Base-by-base conservation (phyloP, 2,113 vertebrate species). In the Heteronetta atricapilla region DNA sequence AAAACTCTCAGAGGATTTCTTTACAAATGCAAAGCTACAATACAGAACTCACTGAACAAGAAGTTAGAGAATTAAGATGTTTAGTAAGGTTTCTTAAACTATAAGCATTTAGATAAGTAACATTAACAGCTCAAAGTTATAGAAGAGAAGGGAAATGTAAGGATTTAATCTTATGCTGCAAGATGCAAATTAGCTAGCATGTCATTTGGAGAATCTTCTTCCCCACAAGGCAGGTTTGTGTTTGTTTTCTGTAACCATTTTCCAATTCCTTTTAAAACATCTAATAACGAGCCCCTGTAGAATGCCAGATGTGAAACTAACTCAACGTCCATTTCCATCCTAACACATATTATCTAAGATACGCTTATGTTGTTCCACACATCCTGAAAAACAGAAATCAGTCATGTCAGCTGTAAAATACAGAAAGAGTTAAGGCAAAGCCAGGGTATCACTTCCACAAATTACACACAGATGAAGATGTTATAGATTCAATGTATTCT, bases 21-120 rank as follows among this genome's bases (percentile, higher is more conserved):
- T 60, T 52, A 82, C 34, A 53, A 76, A 73, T 8, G 70, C 42
- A 52, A 89, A 94, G 55, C 50, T 83, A 88, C 64, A 44, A 83
- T 52, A 88, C 33, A 86, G 62, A 86, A 86, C 40, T 73, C 56
- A 38, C 55, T 79, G 56, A 85, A 77, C 13, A 87, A 82, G 79
- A 93, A 63, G 56, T 96, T 95, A 94, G 44, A 53, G 42, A 91
- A 91, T 83, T 88, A 90, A 83, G 69, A 72, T 56, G 34, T 93
- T 97, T 93, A 95, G 79, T 83, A 90, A 74, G 72, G 56, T 10
- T 82, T 78, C 46, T 70, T 89, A 53, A 53, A 83, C 34, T 10
- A 78, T 46, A 95, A 95, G 85, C 76, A 75, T 75, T 94, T 68
- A 62, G 38, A 6, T 83, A 88, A 93, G 82, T 70, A 82, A 66